These are phyloP conservation scores for Apamea anceps DNA, from an alignment of 2,888 invertebrate genomes.

Conservation along the genomic window DNA sequence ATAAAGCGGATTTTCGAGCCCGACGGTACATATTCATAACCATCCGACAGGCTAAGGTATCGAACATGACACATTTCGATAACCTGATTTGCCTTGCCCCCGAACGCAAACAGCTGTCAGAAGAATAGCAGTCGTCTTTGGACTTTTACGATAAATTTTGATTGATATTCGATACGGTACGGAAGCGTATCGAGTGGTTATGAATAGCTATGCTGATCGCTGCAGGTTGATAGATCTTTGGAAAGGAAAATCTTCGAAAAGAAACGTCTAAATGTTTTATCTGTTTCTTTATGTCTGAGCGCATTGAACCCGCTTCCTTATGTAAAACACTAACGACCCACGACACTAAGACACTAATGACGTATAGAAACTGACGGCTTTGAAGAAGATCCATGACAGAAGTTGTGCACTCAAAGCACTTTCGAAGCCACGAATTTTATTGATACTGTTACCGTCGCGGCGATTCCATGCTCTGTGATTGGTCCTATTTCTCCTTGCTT, in stretches of 20 bases:
- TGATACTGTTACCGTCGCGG: neutral
- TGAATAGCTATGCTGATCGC: neutral
- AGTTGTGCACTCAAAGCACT: neutral
- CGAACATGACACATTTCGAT: neutral
- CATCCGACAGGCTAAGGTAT: neutral
- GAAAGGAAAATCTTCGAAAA: neutral
- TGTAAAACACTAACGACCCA: too few species aligned
- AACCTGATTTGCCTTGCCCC: neutral
- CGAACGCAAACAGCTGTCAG: neutral
- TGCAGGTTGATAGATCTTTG: neutral
- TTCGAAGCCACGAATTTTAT: neutral
- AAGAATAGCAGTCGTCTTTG: neutral
- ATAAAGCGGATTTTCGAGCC: neutral
- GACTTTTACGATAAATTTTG: too few species aligned
- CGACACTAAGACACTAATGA: too few species aligned
- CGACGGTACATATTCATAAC: neutral
- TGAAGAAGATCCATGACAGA: neutral
- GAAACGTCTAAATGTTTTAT: neutral
- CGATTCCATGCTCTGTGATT: neutral
- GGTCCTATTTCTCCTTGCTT: conserved; percentile 17
- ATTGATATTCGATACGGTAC: neutral
- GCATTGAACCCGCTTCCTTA: neutral
- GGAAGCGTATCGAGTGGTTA: neutral
- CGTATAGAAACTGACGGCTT: neutral
- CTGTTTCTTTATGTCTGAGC: neutral